These are phyloP conservation scores for Magallana ariakensis DNA, from an alignment of 1,140 invertebrate species.

Conservation along the genomic window DNA sequence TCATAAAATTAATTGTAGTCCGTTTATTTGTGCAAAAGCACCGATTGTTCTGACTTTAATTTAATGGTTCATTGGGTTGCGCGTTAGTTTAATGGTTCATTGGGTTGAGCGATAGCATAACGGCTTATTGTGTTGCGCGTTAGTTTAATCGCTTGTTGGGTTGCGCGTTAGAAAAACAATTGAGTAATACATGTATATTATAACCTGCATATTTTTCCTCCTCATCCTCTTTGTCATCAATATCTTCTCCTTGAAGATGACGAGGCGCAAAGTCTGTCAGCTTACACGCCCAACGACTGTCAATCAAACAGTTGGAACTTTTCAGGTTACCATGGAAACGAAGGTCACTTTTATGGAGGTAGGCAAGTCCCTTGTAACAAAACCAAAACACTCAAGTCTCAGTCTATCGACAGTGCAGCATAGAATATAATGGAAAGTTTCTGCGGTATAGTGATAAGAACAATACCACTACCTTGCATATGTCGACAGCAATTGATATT, in stretches of 20 bases:
- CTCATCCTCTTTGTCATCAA: constrained; percentile 5
- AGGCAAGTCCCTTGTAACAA: constrained; percentile 89
- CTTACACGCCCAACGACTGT: constrained; percentile 96
- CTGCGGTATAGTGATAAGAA: not conserved
- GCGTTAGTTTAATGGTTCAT: too few relatives aligned
- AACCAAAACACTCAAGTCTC: too few relatives aligned
- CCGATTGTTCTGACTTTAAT: too few relatives aligned
- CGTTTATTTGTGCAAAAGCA: too few relatives aligned
- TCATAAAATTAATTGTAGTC: too few relatives aligned
- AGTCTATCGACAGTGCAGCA: too few relatives aligned
- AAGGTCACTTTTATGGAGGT: constrained; percentile 92
- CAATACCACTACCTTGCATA: constrained; percentile 84
- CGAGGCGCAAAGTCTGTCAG: constrained; percentile 92
- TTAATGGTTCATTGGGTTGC: too few relatives aligned
- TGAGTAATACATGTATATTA: not conserved
- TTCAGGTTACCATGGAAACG: constrained; percentile 96
- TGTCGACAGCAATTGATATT: constrained; percentile 94
- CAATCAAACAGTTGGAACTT: constrained; percentile 97
- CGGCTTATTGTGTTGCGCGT: too few relatives aligned
- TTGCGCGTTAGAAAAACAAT: too few relatives aligned
- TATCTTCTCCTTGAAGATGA: constrained; percentile 34
- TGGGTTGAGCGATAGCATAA: too few relatives aligned
- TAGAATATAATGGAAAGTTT: too few relatives aligned
- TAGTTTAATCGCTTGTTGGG: too few relatives aligned
- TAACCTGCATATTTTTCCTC: constrained; percentile 22